phyloP scores from a whole-genome alignment of 1,140 invertebrate genomes.

The Ridgeia piscesae region DNA sequence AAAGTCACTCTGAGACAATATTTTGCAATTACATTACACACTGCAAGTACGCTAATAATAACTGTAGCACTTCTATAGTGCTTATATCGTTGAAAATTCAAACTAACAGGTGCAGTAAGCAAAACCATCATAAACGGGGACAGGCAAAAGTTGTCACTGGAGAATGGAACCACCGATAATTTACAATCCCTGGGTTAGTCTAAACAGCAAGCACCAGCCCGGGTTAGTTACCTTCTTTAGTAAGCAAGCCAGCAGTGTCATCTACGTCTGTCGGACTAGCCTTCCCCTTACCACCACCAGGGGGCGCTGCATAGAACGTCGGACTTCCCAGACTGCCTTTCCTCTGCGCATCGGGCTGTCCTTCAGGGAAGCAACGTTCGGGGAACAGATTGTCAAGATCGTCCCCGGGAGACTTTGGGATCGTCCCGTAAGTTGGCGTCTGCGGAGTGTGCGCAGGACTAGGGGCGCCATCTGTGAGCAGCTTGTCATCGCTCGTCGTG shows the following conservation, averaged over 20 bases:
- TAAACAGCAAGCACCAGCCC: neutral
- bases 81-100: no score
- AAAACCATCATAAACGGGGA: no score
- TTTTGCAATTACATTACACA: no score
- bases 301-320: conserved; percentile 15
- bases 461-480: conserved; percentile 1
- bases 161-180: no score
- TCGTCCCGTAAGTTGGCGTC: conserved; percentile 23
- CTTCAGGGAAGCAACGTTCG: conserved; percentile 35
- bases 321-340: conserved; percentile 17
- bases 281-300: neutral
- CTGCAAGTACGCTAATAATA: no score
- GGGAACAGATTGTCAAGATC: conserved; percentile 56
- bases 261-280: neutral
- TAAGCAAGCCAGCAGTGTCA: conserved; percentile 16
- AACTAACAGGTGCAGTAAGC: no score
- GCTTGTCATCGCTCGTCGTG: neutral
- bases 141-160: no score
- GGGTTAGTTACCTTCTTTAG: conserved; percentile 16
- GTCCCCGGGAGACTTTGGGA: conserved; percentile 7
- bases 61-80: no score
- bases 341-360: neutral
- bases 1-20: no score
- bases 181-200: neutral
- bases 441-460: neutral